Evolutionary conservation across 2,888 invertebrate species (phyloP).

Genomic region (Phragmatobia fuliginosa): DNA sequence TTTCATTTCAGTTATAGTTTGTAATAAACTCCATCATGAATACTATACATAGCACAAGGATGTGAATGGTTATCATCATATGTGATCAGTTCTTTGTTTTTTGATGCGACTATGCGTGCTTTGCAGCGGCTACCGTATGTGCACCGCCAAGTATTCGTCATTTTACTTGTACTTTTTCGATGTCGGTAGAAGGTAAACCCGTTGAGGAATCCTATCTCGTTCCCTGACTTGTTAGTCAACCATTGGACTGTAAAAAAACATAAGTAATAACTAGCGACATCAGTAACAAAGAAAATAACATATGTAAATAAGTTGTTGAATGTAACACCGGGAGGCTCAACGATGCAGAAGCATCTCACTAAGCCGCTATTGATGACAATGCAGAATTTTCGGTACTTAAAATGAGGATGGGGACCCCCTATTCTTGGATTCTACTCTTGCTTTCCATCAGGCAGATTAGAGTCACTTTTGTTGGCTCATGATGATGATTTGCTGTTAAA

Average conservation of each 20-base stretch:
- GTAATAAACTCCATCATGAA: slow-evolving; percentile 11
- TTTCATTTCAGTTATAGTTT: slow-evolving; percentile 6
- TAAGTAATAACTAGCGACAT: not conserved
- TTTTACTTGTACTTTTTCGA: slow-evolving; percentile 2
- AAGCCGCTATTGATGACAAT: too few relatives aligned
- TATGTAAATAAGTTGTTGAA: too few relatives aligned
- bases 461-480: too few relatives aligned
- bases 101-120: slow-evolving; percentile 10
- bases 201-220: slow-evolving; percentile 18
- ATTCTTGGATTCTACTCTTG: too few relatives aligned
- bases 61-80: slow-evolving; percentile 13
- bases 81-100: slow-evolving; percentile 2
- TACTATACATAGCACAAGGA: slow-evolving; percentile 5
- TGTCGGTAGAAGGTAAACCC: slow-evolving; percentile 15
- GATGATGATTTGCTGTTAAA: too few relatives aligned
- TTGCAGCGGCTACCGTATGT: slow-evolving; percentile 16
- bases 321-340: too few relatives aligned
- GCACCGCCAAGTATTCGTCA: slow-evolving; percentile 16
- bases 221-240: slow-evolving; percentile 13
- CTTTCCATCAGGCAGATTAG: too few relatives aligned
- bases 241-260: slow-evolving; percentile 16
- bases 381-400: too few relatives aligned
- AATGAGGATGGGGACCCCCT: too few relatives aligned
- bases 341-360: too few relatives aligned
- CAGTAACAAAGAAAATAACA: not conserved